Evolutionary conservation across 2,888 invertebrate genomes (phyloP).

Genomic region (Agriopis leucophaearia): DNA sequence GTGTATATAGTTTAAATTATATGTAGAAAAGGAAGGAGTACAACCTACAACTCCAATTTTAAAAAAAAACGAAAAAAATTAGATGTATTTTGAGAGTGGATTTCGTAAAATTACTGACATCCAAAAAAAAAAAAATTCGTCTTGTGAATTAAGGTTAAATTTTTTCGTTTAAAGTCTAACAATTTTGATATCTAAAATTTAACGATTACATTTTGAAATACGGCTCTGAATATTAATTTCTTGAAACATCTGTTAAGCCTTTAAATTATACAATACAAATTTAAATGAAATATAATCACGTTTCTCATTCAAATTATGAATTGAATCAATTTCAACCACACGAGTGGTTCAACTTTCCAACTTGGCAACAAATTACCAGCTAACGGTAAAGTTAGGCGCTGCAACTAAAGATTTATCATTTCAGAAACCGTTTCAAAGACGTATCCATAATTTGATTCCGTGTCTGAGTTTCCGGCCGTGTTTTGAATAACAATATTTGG

Average conservation of each 20-base stretch:
- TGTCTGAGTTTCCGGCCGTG: conserved; percentile 32
- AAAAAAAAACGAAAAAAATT: too few species aligned
- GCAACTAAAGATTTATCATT: conserved; percentile 43
- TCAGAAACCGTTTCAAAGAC: conserved; percentile 33
- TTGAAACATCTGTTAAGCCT: not conserved
- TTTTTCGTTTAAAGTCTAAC: too few species aligned
- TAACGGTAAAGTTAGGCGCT: conserved; percentile 23
- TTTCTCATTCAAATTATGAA: conserved; percentile 33
- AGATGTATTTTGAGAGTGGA: too few species aligned
- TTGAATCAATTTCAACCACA: conserved; percentile 40
- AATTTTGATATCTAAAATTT: too few species aligned
- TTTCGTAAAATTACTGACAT: too few species aligned
- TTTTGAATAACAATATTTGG: conserved; percentile 39
- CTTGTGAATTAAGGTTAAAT: too few species aligned
- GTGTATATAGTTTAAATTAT: too few species aligned
- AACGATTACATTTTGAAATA: too few species aligned
- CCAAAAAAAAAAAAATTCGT: too few species aligned
- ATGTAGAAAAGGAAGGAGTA: too few species aligned
- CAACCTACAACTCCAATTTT: too few species aligned
- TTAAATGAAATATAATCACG: conserved; percentile 20
- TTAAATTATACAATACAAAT: conserved; percentile 9
- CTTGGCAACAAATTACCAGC: conserved; percentile 39
- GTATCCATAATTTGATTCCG: conserved; percentile 41
- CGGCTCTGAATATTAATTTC: not conserved
- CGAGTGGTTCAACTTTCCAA: conserved; percentile 30